Evolutionary conservation across 2,113 vertebrate species (phyloP).

Genomic region (Silurus meridionalis): DNA sequence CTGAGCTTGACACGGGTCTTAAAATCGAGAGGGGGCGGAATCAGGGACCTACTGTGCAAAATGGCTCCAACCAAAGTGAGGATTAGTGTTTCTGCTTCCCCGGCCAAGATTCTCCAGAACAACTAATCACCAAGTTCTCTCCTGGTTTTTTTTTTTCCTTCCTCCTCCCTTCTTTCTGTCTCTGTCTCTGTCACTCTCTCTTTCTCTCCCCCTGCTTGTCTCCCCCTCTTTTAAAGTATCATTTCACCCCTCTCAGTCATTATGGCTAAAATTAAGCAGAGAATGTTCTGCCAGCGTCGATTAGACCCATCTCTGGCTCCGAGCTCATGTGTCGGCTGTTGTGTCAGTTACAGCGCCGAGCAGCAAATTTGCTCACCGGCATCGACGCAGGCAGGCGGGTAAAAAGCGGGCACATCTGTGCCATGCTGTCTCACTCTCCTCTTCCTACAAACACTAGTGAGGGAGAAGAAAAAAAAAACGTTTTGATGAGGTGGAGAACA

Average conservation of each 20-base stretch:
- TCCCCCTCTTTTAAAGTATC: constrained; percentile 70
- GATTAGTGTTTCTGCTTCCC: constrained; percentile 81
- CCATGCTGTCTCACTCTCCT: constrained; percentile 29
- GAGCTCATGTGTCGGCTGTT: constrained; percentile 41
- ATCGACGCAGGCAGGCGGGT: constrained; percentile 53
- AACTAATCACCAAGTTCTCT: constrained; percentile 74
- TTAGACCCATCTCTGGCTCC: constrained; percentile 60
- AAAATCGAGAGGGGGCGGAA: constrained; percentile 81
- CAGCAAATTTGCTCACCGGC: constrained; percentile 38
- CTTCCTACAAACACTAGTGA: neutral
- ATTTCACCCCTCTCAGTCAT: constrained; percentile 65
- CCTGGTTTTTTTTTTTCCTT: constrained; percentile 46
- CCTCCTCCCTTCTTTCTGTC: constrained; percentile 45
- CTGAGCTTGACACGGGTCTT: constrained; percentile 82
- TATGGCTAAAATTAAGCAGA: constrained; percentile 72
- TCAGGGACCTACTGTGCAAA: constrained; percentile 77
- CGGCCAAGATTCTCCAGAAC: constrained; percentile 76
- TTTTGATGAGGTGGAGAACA: constrained; percentile 36
- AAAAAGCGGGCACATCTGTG: constrained; percentile 46
- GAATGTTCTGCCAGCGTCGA: constrained; percentile 71
- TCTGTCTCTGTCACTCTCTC: constrained; percentile 46
- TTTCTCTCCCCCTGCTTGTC: constrained; percentile 40
- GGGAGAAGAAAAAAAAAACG: constrained; percentile 4
- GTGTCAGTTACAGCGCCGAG: constrained; percentile 49
- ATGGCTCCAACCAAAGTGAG: constrained; percentile 80